Percentiles rank a stretch among this genome's conserved stretches.
Evolutionary conservation across 2,113 vertebrate genomes (phyloP).

Genomic region (Ailuropoda melanoleuca): DNA sequence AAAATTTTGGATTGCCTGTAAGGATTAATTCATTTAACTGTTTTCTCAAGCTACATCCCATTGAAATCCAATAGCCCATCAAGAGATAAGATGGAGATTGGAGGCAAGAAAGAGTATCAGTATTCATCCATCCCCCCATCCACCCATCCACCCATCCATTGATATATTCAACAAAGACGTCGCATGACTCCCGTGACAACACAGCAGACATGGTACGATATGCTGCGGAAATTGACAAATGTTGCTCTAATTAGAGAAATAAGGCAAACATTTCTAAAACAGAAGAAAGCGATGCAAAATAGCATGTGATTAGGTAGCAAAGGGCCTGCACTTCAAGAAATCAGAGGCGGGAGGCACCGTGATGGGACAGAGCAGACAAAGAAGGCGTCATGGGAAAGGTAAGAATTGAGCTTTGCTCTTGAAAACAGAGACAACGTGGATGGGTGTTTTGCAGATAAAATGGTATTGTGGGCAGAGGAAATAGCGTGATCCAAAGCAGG

Average conservation of each 20-base stretch:
- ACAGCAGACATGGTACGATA: rapidly evolving
- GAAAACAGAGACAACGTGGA: neutral
- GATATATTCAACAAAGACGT: neutral
- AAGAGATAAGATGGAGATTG: neutral
- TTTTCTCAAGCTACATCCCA: neutral
- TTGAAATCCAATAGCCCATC: neutral
- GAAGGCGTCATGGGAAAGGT: neutral
- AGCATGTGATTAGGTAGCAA: too few relatives aligned
- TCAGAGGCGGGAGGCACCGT: neutral
- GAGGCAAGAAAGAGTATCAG: neutral
- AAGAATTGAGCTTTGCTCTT: neutral
- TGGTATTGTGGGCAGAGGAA: neutral
- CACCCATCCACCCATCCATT: neutral
- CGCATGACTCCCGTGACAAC: too few relatives aligned
- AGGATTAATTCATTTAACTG: neutral
- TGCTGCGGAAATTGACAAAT: neutral
- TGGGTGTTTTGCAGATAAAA: neutral
- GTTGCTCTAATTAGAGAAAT: neutral
- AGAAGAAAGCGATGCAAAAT: neutral
- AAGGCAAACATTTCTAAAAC: neutral
- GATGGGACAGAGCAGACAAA: too few relatives aligned
- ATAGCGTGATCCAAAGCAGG: neutral
- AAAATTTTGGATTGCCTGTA: neutral
- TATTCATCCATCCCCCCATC: neutral
- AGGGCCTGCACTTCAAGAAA: neutral